Evolutionary conservation across 2,888 invertebrate genomes (phyloP).

Genomic region (Aromia moschata): DNA sequence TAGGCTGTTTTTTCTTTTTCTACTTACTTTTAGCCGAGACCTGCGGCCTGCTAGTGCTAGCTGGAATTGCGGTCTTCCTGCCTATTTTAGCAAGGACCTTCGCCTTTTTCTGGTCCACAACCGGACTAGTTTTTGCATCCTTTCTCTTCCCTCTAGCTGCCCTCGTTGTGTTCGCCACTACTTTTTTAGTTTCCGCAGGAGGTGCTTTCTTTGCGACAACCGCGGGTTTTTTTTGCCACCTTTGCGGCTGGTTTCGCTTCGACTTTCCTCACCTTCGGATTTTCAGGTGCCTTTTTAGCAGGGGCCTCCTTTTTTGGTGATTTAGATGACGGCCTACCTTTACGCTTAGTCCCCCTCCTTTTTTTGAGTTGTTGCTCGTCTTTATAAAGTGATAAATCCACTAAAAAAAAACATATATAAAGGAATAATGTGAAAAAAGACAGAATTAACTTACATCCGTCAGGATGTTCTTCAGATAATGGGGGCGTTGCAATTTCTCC

Average conservation of each 20-base stretch:
- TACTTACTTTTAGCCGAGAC: constrained; percentile 39
- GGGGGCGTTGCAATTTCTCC: constrained; percentile 66
- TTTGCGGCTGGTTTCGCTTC: constrained; percentile 40
- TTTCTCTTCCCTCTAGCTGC: constrained; percentile 54
- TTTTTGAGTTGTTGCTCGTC: constrained; percentile 80
- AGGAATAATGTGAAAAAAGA: background rate
- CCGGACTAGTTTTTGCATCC: constrained; percentile 49
- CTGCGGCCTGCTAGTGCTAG: constrained; percentile 18
- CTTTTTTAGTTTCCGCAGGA: constrained; percentile 27
- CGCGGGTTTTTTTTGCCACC: constrained; percentile 13
- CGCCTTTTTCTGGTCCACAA: constrained; percentile 62
- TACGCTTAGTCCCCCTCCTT: constrained; percentile 60
- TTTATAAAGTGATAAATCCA: constrained; percentile 84
- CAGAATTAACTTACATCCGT: constrained; percentile 74
- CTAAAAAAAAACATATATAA: constrained; percentile 63
- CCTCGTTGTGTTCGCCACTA: constrained; percentile 41
- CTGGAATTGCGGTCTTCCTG: constrained; percentile 50
- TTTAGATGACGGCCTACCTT: constrained; percentile 40
- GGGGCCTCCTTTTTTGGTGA: constrained; percentile 30
- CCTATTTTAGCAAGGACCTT: constrained; percentile 61
- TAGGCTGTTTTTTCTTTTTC: no score
- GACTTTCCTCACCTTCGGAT: constrained; percentile 52
- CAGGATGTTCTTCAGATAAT: constrained; percentile 83
- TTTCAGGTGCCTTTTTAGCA: constrained; percentile 49
- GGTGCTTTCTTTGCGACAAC: constrained; percentile 7